These are phyloP conservation scores for Hydrotaea diabolus DNA, from an alignment of 2,888 invertebrate genomes.

Conservation along the genomic window DNA sequence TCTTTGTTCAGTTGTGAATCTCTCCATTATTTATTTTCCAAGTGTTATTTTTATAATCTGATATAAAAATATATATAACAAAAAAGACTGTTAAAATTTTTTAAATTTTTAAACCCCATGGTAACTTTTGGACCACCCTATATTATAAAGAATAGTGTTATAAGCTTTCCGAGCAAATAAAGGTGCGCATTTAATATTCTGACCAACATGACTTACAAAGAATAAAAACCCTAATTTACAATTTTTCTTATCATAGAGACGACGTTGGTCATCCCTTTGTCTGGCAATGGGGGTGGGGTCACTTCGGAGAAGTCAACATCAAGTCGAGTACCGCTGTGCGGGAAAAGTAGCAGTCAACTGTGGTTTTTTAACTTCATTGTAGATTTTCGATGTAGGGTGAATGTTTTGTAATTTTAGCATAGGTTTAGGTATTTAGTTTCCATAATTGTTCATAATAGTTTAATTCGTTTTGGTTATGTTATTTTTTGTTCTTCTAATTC, in stretches of 20 bases:
- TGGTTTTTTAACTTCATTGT: constrained; percentile 23
- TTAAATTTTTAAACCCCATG: too few species aligned
- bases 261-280: neutral
- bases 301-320: constrained; percentile 16
- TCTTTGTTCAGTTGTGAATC: too few species aligned
- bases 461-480: constrained; percentile 29
- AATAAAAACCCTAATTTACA: too few species aligned
- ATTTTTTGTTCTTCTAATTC: neutral
- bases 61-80: too few species aligned
- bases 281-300: neutral
- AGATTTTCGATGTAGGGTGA: constrained; percentile 26
- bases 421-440: constrained; percentile 32
- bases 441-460: constrained; percentile 31
- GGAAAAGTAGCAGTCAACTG: constrained; percentile 24
- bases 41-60: too few species aligned
- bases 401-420: constrained; percentile 32
- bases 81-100: too few species aligned
- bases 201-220: too few species aligned
- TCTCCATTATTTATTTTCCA: too few species aligned
- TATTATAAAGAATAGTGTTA: too few species aligned
- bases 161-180: too few species aligned
- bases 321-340: constrained; percentile 30
- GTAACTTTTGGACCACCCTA: too few species aligned
- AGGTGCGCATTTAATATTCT: too few species aligned
- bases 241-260: neutral